These are phyloP conservation scores for Tetropium fuscum DNA, from an alignment of 2,888 invertebrate species.

Conservation along the genomic window DNA sequence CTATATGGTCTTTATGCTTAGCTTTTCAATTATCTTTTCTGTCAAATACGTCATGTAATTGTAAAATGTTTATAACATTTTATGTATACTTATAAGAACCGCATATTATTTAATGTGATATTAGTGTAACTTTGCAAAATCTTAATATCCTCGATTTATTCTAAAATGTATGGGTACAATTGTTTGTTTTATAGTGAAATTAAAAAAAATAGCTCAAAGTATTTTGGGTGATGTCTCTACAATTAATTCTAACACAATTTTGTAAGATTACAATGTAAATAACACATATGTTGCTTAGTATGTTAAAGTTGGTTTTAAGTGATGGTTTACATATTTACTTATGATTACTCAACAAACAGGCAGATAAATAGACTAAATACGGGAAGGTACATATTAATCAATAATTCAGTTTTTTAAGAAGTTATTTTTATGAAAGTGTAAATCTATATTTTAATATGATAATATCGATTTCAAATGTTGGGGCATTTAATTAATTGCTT, in stretches of 20 bases:
- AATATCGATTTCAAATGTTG: no score
- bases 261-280: constrained; percentile 58
- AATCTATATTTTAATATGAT: no score
- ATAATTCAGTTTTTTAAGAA: no score
- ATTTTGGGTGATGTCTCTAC: constrained; percentile 55
- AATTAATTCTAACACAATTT: constrained; percentile 54
- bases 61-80: constrained; percentile 14
- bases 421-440: no score
- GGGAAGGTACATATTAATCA: constrained; percentile 35
- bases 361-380: constrained; percentile 32
- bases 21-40: constrained; percentile 10
- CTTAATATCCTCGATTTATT: constrained; percentile 53
- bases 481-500: no score
- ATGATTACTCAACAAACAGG: constrained; percentile 36
- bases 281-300: constrained; percentile 54
- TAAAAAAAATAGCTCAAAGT: constrained; percentile 53
- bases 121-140: constrained; percentile 51
- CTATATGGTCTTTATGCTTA: constrained; percentile 13
- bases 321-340: constrained; percentile 39
- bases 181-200: constrained; percentile 50
- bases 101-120: constrained; percentile 47
- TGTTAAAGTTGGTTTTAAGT: constrained; percentile 45
- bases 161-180: constrained; percentile 59
- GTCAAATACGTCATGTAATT: constrained; percentile 4
- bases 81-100: no score